Evolutionary conservation across 2,113 vertebrate species (phyloP).

Genomic region (Etheostoma cragini): DNA sequence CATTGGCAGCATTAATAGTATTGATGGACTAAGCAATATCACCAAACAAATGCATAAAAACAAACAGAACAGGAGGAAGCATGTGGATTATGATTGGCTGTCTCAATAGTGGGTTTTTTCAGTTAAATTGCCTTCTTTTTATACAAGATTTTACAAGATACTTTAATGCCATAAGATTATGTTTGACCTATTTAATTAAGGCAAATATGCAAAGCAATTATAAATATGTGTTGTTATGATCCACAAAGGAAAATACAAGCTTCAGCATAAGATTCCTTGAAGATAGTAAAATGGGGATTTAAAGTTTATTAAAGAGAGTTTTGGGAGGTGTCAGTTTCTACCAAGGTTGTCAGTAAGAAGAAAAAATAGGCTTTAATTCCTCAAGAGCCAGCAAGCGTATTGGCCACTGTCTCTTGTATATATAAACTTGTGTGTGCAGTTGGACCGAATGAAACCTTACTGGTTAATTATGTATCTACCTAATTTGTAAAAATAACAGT

Average conservation of each 20-base stretch:
- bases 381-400: not conserved
- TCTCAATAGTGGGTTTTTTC: not conserved
- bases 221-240: not conserved
- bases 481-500: not conserved
- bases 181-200: not conserved
- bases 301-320: not conserved
- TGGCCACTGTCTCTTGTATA: not conserved
- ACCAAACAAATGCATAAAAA: not conserved
- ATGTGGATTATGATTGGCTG: not conserved
- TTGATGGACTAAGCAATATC: not conserved
- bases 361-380: not conserved
- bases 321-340: not conserved
- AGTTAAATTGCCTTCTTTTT: not conserved
- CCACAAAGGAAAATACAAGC: not conserved
- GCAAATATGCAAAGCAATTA: not conserved
- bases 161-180: not conserved
- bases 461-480: not conserved
- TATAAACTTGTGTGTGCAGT: not conserved
- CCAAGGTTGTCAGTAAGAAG: not conserved
- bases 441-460: too few species aligned
- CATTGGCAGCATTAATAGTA: not conserved
- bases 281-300: not conserved
- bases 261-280: not conserved
- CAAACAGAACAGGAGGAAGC: not conserved
- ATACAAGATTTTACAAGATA: not conserved